Percentiles rank a stretch among this genome's conserved stretches.
Conservation (phyloP, 2,113 vertebrate species). For the Rhea pennata region DNA sequence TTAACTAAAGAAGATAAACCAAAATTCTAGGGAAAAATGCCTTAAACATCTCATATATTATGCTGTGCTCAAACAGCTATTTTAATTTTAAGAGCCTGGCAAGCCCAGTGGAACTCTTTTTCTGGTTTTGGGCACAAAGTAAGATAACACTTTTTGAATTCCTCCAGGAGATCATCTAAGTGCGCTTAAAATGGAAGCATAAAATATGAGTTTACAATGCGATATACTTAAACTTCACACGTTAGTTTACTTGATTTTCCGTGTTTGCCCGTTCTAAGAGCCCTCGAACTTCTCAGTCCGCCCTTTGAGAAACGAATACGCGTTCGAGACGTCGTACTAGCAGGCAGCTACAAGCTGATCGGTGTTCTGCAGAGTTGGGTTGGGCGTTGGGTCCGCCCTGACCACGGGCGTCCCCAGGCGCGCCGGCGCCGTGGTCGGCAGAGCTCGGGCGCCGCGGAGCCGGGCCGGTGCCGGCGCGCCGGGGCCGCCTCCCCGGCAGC, state of each 20-base stretch:
- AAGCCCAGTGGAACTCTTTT: slow-evolving; percentile 77
- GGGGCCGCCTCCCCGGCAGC: too few species aligned
- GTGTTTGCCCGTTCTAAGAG: slow-evolving; percentile 60
- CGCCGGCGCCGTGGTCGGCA: neutral
- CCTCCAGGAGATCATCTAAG: slow-evolving; percentile 77
- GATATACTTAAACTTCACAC: slow-evolving; percentile 69
- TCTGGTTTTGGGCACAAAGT: slow-evolving; percentile 81
- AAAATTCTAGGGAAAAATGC: slow-evolving; percentile 81
- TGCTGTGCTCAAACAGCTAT: slow-evolving; percentile 79
- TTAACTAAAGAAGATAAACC: slow-evolving; percentile 83
- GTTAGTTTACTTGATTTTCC: slow-evolving; percentile 75
- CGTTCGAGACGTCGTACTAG: neutral
- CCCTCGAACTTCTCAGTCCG: slow-evolving; percentile 62
- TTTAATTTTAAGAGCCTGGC: slow-evolving; percentile 81
- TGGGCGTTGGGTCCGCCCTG: neutral
- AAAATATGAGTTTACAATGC: slow-evolving; percentile 75
- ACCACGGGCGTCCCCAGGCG: neutral
- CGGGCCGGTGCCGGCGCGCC: too few species aligned
- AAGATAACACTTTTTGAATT: slow-evolving; percentile 78
- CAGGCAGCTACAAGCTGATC: neutral
- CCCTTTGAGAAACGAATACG: slow-evolving; percentile 44
- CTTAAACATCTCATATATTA: slow-evolving; percentile 81
- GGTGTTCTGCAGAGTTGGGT: neutral
- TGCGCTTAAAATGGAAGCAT: slow-evolving; percentile 76
- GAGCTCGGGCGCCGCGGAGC: too few species aligned